phyloP scores from a whole-genome alignment of 2,797 vertebrate species.

The Liasis olivaceus region DNA sequence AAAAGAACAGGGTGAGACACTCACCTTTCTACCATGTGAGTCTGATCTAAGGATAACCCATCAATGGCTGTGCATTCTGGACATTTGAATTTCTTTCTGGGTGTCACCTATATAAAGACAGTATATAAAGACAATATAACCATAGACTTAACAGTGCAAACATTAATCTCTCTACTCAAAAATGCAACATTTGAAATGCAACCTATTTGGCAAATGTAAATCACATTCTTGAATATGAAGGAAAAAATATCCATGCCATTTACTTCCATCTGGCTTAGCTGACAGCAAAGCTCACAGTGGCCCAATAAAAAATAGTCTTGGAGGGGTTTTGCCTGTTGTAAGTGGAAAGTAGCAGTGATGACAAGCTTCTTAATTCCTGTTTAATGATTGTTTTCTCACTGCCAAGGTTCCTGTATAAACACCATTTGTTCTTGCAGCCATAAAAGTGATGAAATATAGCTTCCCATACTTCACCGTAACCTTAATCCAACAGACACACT shows the following conservation, averaged over 20 bases:
- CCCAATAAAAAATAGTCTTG: constrained; percentile 76
- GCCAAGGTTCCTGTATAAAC: constrained; percentile 84
- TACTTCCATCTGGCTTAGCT: constrained; percentile 68
- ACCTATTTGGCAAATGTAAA: constrained; percentile 44
- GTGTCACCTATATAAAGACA: constrained; percentile 87
- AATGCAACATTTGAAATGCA: constrained; percentile 19
- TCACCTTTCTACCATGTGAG: constrained; percentile 99
- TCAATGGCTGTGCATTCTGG: constrained; percentile 98
- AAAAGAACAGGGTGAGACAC: constrained; percentile 46
- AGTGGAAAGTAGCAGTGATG: constrained; percentile 75
- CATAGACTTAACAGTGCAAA: constrained; percentile 51
- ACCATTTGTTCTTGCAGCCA: constrained; percentile 80
- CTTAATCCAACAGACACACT: constrained; percentile 79
- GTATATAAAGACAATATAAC: constrained; percentile 42
- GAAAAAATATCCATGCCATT: constrained; percentile 42
- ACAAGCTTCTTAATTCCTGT: constrained; percentile 85
- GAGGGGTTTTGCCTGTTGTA: constrained; percentile 75
- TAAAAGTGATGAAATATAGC: constrained; percentile 79
- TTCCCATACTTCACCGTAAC: constrained; percentile 80
- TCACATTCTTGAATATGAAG: constrained; percentile 36
- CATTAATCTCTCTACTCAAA: constrained; percentile 49
- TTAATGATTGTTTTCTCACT: constrained; percentile 87
- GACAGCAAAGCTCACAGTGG: constrained; percentile 73
- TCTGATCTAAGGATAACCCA: constrained; percentile 96
- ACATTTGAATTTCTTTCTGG: constrained; percentile 99